Base-by-base conservation (phyloP, 2,797 vertebrate species). In the Syncerus caffer region DNA sequence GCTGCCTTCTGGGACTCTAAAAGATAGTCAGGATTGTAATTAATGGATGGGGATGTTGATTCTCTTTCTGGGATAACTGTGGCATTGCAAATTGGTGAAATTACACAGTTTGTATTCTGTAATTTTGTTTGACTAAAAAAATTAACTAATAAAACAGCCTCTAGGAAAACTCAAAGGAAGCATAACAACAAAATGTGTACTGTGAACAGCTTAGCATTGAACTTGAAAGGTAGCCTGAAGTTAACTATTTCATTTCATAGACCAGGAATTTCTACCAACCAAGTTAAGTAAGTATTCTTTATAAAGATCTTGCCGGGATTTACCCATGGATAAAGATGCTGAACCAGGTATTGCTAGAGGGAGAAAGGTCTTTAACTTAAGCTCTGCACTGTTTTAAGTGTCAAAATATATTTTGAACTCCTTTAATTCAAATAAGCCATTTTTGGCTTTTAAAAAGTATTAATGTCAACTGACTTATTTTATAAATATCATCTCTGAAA, bases 191-290 rank as follows among this genome's bases (percentile, higher is more conserved):
- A 93, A 98, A 98, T 97, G 90, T 2, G 67, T 98, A 98, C 98
- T 97, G 85, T 94, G 98, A 98, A 98, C 95, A 98, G 98, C 93
- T 98, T 98, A 98, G 93, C 96, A 90, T 21, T 98, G 93, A 97
- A 98, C 97, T 98, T 98, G 98, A 99, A 98, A 99, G 98, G 95
- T 98, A 97, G 98, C 97, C 98, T 98, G 98, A 96, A 97, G 98
- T 98, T 98, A 99, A 98, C 98, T 98, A 86, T 98, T 98, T 97
- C 96, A 98, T 98, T 99, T 98, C 42, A 97, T 97, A 98, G 58
- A 64, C 96, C 90, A 89, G 93, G 94, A 98, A 98, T 98, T 98
- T 98, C 98, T 97, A 96, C 96, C 98, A 98, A 98, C 96, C 98
- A 98, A 98, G 96, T 98, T 98, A 98, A 98, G 97, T 98, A 98